Conservation (phyloP, 2,888 invertebrate species). For the Crematogaster levior region DNA sequence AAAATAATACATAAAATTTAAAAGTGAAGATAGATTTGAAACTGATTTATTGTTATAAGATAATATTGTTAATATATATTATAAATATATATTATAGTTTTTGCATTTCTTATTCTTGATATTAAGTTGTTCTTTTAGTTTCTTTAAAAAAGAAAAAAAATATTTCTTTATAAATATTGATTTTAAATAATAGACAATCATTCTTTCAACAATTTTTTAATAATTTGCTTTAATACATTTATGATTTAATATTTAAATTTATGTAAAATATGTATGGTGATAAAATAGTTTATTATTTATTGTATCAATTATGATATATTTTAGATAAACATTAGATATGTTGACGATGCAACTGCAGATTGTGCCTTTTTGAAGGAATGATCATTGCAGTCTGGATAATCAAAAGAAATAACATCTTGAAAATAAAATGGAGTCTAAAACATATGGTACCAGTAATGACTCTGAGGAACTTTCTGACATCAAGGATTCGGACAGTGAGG, state of each 20-base stretch:
- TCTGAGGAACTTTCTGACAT: neutral
- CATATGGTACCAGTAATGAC: neutral
- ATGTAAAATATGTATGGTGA: neutral
- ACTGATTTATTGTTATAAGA: neutral
- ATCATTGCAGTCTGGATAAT: neutral
- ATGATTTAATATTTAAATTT: neutral
- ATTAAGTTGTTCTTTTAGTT: neutral
- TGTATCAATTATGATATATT: neutral
- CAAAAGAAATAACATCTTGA: neutral
- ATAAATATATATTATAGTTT: neutral
- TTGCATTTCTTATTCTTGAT: neutral
- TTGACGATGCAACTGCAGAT: neutral
- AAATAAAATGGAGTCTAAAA: slow-evolving; percentile 23
- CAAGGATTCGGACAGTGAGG: neutral
- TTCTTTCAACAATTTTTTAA: neutral
- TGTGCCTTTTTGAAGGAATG: neutral
- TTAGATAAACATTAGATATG: neutral
- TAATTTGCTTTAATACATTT: neutral
- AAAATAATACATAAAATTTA: neutral
- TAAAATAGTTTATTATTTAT: neutral
- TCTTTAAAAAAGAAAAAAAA: neutral
- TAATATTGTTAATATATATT: too few relatives aligned
- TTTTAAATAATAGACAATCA: neutral
- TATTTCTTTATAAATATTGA: neutral
- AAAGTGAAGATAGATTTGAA: neutral